A percentile compares a stretch with the other conserved stretches of the same genome.
Evolutionary conservation across 2,113 vertebrate genomes (phyloP).

Genomic region (Pangasianodon hypophthalmus): DNA sequence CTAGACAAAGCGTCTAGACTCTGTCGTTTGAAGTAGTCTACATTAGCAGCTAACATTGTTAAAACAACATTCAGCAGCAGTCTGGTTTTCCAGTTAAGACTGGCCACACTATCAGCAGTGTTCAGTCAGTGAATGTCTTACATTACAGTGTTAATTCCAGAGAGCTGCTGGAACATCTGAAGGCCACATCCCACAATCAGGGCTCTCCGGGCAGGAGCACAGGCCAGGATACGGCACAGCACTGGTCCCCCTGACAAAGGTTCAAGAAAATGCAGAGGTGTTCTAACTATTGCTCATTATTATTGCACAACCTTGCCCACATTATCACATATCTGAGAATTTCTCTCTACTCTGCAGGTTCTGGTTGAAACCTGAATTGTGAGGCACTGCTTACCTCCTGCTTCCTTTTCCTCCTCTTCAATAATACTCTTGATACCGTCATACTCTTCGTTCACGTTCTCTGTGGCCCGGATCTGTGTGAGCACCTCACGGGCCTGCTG

Average conservation of each 20-base stretch:
- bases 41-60: background rate
- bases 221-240: constrained; percentile 85
- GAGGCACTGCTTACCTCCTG: constrained; percentile 64
- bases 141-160: constrained; percentile 99
- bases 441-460: constrained; percentile 71
- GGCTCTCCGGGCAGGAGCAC: constrained; percentile 86
- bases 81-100: background rate
- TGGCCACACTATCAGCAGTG: background rate
- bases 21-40: background rate
- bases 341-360: background rate
- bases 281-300: background rate
- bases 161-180: constrained; percentile 98
- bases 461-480: constrained; percentile 80
- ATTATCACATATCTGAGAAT: background rate
- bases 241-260: constrained; percentile 79
- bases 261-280: background rate
- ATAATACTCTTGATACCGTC: constrained; percentile 74
- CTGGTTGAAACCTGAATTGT: background rate
- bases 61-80: background rate
- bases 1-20: background rate
- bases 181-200: constrained; percentile 92
- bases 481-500: constrained; percentile 84
- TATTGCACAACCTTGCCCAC: background rate
- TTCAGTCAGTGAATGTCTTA: constrained; percentile 67
- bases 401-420: constrained; percentile 85